Evolutionary conservation across 2,113 vertebrate species (phyloP).

Genomic region (Dasyornis broadbenti): DNA sequence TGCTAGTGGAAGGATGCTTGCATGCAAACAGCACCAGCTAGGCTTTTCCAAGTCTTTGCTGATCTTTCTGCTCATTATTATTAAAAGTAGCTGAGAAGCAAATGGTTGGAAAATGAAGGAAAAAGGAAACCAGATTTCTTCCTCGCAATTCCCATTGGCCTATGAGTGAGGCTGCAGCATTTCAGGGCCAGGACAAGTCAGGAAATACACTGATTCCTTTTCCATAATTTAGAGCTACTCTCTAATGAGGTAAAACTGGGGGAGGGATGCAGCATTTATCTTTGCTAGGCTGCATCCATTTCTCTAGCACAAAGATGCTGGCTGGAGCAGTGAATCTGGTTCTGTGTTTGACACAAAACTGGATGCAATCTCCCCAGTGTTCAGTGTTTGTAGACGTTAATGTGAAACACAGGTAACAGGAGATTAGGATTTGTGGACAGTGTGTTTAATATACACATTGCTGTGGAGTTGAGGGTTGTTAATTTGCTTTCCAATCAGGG

Average conservation of each 20-base stretch:
- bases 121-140: not conserved
- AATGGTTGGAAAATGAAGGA: not conserved
- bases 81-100: not conserved
- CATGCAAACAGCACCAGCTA: not conserved
- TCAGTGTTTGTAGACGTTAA: not conserved
- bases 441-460: not conserved
- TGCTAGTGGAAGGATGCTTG: not conserved
- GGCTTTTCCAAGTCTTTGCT: not conserved
- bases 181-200: not conserved
- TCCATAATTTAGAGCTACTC: not conserved
- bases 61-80: not conserved
- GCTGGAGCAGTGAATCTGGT: not conserved
- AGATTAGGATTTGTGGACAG: not conserved
- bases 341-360: not conserved
- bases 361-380: not conserved
- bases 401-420: not conserved
- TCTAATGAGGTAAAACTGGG: not conserved
- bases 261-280: not conserved
- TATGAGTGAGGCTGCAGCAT: not conserved
- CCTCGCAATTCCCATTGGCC: not conserved
- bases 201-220: not conserved
- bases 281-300: not conserved
- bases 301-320: not conserved
- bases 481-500: not conserved
- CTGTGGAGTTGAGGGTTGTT: not conserved